phyloP scores from a whole-genome alignment of 2,888 invertebrate genomes.

The Hirtodrosophila duncani region DNA sequence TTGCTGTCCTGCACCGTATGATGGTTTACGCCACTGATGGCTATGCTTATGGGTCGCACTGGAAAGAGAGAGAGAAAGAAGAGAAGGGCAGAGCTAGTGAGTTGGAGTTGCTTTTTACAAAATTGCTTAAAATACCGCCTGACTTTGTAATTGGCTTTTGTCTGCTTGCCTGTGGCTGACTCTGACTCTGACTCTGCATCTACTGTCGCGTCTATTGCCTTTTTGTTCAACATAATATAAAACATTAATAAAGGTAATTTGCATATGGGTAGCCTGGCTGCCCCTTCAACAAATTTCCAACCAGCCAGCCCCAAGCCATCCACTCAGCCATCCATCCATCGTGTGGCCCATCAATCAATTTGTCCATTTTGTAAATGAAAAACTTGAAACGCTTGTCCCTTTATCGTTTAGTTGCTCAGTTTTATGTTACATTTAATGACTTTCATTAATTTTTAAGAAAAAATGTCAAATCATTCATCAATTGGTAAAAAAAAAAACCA shows the following conservation, averaged over 20 bases:
- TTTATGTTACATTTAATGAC: conserved; percentile 53
- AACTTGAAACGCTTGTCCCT: conserved; percentile 24
- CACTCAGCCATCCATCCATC: background rate
- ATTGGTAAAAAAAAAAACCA: conserved; percentile 15
- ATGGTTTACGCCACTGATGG: conserved; percentile 86
- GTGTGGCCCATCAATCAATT: conserved; percentile 51
- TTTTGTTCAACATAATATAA: conserved; percentile 40
- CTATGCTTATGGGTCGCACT: conserved; percentile 90
- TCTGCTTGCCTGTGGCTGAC: conserved; percentile 24
- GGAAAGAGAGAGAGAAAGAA: conserved; percentile 71
- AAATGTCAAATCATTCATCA: conserved; percentile 55
- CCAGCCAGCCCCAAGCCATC: background rate
- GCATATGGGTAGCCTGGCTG: conserved; percentile 32
- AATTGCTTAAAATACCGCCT: conserved; percentile 49
- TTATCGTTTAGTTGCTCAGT: conserved; percentile 31
- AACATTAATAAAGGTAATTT: conserved; percentile 61
- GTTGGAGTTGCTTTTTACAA: conserved; percentile 23
- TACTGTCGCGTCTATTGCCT: conserved; percentile 2
- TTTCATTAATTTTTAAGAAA: conserved; percentile 50
- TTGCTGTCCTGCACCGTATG: conserved; percentile 89
- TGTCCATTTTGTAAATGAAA: conserved; percentile 47
- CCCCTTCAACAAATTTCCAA: background rate
- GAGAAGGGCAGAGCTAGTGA: conserved; percentile 13
- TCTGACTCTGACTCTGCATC: conserved; percentile 21
- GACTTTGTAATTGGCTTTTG: conserved; percentile 54